These are phyloP conservation scores for Phenacoccus solenopsis DNA, from an alignment of 1,140 invertebrate genomes.

Conservation along the genomic window DNA sequence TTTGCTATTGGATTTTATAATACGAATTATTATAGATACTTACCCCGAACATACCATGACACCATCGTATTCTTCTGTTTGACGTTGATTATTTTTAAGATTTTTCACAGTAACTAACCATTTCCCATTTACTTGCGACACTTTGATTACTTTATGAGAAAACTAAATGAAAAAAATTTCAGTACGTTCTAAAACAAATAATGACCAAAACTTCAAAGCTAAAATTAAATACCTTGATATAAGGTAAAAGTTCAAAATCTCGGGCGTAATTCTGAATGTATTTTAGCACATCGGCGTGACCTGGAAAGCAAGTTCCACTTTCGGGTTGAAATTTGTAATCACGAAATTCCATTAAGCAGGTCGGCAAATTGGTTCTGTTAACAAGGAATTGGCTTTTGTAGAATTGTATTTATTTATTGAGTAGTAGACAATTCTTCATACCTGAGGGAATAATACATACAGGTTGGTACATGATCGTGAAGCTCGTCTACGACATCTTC, in stretches of 20 bases:
- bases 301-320: slow-evolving; percentile 40
- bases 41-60: slow-evolving; percentile 54
- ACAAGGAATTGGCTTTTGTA: too few species aligned
- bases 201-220: too few species aligned
- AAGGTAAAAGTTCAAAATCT: slow-evolving; percentile 38
- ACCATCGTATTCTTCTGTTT: slow-evolving; percentile 39
- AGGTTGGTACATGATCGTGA: slow-evolving; percentile 66
- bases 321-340: slow-evolving; percentile 48
- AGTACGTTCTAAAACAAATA: too few species aligned
- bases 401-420: too few species aligned
- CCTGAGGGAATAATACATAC: slow-evolving; percentile 75
- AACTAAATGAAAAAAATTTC: too few species aligned
- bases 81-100: slow-evolving; percentile 31
- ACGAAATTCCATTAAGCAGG: slow-evolving; percentile 79
- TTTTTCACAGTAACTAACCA: slow-evolving; percentile 36
- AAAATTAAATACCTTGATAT: too few species aligned
- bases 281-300: slow-evolving; percentile 40
- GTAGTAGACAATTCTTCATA: slow-evolving; percentile 35
- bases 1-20: too few species aligned
- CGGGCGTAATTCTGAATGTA: slow-evolving; percentile 50
- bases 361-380: slow-evolving; percentile 69
- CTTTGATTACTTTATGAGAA: slow-evolving; percentile 24
- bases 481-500: slow-evolving; percentile 51
- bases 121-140: slow-evolving; percentile 33
- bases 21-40: too few species aligned